Evolutionary conservation across 2,797 vertebrate genomes (phyloP).

Genomic region (Chloroceryle inda): DNA sequence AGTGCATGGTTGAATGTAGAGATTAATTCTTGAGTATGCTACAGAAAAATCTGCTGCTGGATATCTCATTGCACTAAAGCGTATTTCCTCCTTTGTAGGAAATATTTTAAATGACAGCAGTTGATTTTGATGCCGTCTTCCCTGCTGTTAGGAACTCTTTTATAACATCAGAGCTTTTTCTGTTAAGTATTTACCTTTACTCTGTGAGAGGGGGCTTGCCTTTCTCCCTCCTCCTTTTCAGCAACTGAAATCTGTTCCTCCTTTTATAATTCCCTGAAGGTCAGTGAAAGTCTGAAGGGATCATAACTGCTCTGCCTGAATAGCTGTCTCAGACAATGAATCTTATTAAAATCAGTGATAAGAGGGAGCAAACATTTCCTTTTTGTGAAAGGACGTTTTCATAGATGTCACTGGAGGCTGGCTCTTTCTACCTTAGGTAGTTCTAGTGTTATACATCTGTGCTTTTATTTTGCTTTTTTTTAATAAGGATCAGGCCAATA

Average conservation of each 20-base stretch:
- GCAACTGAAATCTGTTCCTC: background rate
- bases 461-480: background rate
- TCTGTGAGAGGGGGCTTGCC: background rate
- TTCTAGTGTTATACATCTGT: background rate
- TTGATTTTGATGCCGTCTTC: constrained; percentile 34
- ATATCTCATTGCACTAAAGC: constrained; percentile 65
- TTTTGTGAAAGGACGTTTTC: constrained; percentile 33
- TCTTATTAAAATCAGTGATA: constrained; percentile 40
- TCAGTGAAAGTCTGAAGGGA: constrained; percentile 43
- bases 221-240: constrained; percentile 30
- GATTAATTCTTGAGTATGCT: constrained; percentile 77
- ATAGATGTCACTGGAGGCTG: background rate
- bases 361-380: constrained; percentile 11
- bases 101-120: constrained; percentile 62
- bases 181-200: constrained; percentile 52
- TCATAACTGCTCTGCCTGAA: constrained; percentile 35
- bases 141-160: constrained; percentile 46
- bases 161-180: constrained; percentile 17
- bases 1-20: constrained; percentile 77
- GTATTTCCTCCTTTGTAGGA: constrained; percentile 32
- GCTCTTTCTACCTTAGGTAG: background rate
- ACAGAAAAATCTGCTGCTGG: constrained; percentile 71
- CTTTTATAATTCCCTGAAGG: constrained; percentile 56
- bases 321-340: constrained; percentile 47
- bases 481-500: background rate